Base-by-base conservation (phyloP, 2,888 invertebrate species). In the Ischnura elegans region DNA sequence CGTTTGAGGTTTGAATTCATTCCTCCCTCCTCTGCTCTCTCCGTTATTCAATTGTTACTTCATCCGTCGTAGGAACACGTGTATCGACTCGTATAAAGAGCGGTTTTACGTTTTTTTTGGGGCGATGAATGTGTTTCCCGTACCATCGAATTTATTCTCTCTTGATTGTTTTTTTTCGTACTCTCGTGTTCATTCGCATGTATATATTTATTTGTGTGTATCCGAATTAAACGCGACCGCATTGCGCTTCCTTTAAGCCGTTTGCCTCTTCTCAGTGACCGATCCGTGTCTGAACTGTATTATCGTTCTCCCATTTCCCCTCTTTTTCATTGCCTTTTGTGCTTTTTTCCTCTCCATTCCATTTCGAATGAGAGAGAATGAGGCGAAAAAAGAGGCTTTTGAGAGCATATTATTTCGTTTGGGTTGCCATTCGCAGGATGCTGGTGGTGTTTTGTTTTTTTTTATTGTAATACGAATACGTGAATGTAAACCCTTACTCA, bases 401-500 rank as follows among this genome's bases (percentile, higher is more conserved):
- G 29, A 76, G 36, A 76, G 76, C 76, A 76, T 76, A 36, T 76
- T 36, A 76, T 76, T 76, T 76, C 76, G 76, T 76, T 16, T 76
- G 76, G 76, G 76, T 76, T 76, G 16, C 76, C 36, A 36, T 29
- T 36, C 16, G 13, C 8, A 4, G 21, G 19, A 2, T 36, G 76
- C 10, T 36, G 76, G 25, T 36, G 29, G 25, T 36, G 29, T 36
- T 76, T 76, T 36, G 1, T 76, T 1, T 76, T 36, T 76, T 76
- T 76, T 29, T 36, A 36, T 16, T 76, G n/a, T n/a, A n/a, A n/a
- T n/a, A n/a, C n/a, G n/a, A n/a, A 76, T 36, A 36, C 76, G 76
- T 76, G 76, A 76, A 29, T 76, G 29, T 16, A 76, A 76, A 36
- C 10, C 76, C 76, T 36, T 61, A 10, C 13, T 36, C 10, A 36